Conservation (phyloP, 2,113 vertebrate genomes). For the Acrocephalus kingi region DNA sequence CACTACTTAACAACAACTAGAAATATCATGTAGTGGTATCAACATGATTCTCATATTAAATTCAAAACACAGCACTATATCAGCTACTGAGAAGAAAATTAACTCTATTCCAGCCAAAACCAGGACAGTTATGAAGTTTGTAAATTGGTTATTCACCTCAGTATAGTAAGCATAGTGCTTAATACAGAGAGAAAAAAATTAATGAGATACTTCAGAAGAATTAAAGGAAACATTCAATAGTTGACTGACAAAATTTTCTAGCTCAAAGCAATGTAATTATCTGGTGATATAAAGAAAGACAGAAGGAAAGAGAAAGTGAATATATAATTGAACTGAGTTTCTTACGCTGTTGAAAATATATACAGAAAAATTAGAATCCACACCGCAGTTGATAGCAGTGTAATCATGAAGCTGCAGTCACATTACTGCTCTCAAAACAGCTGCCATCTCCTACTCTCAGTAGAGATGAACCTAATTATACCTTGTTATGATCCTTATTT, state of each 20-base stretch:
- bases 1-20: background rate
- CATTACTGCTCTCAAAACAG: background rate
- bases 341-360: background rate
- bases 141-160: background rate
- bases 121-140: background rate
- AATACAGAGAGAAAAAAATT: background rate
- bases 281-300: background rate
- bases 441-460: background rate
- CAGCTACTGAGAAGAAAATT: background rate
- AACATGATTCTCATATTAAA: background rate
- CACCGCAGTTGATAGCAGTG: background rate
- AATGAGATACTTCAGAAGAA: background rate
- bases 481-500: background rate
- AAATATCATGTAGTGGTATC: background rate
- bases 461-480: background rate
- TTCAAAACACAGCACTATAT: background rate
- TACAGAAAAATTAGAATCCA: background rate
- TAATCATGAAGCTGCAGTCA: background rate
- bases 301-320: background rate
- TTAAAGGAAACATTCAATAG: background rate
- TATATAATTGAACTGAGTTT: background rate
- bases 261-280: background rate
- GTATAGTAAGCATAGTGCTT: background rate
- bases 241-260: background rate
- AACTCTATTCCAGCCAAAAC: background rate